Percentiles rank a stretch among this genome's conserved stretches.
Conservation (phyloP, 2,888 invertebrate genomes). For the Tetragonula carbonaria region DNA sequence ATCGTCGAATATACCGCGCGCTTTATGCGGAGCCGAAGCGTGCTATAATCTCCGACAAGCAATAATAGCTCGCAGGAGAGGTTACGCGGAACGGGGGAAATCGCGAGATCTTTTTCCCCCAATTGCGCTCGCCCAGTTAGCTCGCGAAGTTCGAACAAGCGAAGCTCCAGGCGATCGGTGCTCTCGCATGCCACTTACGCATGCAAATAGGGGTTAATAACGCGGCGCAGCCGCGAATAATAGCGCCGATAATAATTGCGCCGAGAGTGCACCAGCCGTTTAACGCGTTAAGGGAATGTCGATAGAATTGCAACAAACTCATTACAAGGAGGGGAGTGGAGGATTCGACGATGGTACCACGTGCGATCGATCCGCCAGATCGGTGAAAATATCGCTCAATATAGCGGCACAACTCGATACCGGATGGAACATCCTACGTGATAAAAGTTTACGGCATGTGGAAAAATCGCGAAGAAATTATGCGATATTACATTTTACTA, state of each 20-base stretch:
- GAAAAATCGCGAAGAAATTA: background rate
- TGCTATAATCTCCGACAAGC: constrained; percentile 7
- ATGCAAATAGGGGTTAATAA: constrained; percentile 54
- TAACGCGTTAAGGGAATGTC: constrained; percentile 24
- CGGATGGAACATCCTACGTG: background rate
- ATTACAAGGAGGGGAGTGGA: background rate
- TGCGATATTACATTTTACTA: background rate
- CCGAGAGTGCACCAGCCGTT: constrained; percentile 16
- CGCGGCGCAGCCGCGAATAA: constrained; percentile 34
- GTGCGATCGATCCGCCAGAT: background rate
- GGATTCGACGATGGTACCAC: background rate
- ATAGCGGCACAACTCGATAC: background rate
- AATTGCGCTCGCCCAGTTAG: constrained; percentile 17
- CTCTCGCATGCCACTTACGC: constrained; percentile 15
- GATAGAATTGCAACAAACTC: constrained; percentile 14
- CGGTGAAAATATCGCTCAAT: background rate
- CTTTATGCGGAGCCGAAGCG: background rate
- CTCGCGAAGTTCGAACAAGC: constrained; percentile 28
- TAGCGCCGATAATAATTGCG: constrained; percentile 38
- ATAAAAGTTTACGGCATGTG: background rate
- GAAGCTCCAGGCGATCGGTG: constrained; percentile 36
- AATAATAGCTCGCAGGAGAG: constrained; percentile 9
- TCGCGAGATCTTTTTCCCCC: constrained; percentile 4
- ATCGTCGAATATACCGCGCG: constrained; percentile 8
- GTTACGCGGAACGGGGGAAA: constrained; percentile 5